phyloP scores from a whole-genome alignment of 2,888 invertebrate genomes.

The Pristionchus mayeri region DNA sequence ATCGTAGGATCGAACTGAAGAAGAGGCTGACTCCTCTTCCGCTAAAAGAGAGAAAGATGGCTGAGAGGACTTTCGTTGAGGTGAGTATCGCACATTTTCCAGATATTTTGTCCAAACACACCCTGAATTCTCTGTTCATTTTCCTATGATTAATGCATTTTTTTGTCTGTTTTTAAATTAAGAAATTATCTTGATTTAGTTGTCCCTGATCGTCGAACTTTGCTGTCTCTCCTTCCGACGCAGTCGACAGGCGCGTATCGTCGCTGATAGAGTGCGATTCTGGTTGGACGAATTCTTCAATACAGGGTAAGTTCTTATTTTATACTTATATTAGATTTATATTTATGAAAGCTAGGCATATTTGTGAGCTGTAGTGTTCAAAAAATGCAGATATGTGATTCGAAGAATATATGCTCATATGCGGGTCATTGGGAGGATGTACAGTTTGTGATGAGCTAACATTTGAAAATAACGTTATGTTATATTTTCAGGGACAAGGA shows the following conservation, averaged over 20 bases:
- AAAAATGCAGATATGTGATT: too few species aligned
- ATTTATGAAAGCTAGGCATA: neutral
- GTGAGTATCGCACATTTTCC: neutral
- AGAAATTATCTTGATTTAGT: neutral
- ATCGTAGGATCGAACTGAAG: neutral
- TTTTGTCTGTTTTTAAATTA: neutral
- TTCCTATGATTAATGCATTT: neutral
- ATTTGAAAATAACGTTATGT: too few species aligned
- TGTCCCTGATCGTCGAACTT: neutral
- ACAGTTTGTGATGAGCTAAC: too few species aligned
- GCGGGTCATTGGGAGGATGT: too few species aligned
- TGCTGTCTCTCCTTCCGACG: neutral
- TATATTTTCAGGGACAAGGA: constrained; percentile 4
- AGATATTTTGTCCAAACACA: too few species aligned
- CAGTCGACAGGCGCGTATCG: neutral
- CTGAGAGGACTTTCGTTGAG: neutral
- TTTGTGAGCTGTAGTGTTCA: neutral
- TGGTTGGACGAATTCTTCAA: neutral
- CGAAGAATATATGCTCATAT: too few species aligned
- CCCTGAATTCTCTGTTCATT: neutral
- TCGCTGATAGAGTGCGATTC: neutral
- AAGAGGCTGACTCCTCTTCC: neutral
- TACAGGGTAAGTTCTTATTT: neutral
- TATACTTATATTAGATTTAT: neutral
- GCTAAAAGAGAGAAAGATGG: neutral